Percentiles rank a stretch among this genome's conserved stretches.
phyloP scores from a whole-genome alignment of 1,140 invertebrate genomes.

The Brachionus rotundiformis region DNA sequence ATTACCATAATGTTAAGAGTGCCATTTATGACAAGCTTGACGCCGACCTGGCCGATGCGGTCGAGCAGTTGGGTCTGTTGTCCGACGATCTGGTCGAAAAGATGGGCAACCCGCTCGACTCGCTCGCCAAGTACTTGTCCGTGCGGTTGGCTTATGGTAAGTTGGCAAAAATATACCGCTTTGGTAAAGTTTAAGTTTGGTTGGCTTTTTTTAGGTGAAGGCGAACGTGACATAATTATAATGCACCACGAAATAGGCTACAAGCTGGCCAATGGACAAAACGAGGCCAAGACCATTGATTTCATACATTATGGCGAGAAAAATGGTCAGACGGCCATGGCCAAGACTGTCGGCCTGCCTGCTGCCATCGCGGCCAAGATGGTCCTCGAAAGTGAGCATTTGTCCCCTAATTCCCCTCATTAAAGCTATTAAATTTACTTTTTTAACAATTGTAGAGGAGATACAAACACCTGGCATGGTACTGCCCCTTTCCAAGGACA shows the following conservation, averaged over 20 bases:
- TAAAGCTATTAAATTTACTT: neutral
- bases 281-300: slow-evolving; percentile 82
- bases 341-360: slow-evolving; percentile 91
- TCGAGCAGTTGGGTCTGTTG: slow-evolving; percentile 85
- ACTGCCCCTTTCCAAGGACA: slow-evolving; percentile 81
- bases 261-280: slow-evolving; percentile 80
- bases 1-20: slow-evolving; percentile 86
- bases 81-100: slow-evolving; percentile 79
- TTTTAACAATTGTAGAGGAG: slow-evolving; percentile 71
- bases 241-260: slow-evolving; percentile 89
- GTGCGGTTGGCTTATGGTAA: slow-evolving; percentile 76
- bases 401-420: neutral
- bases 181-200: no score
- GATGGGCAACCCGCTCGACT: slow-evolving; percentile 81
- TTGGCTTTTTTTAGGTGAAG: slow-evolving; percentile 69
- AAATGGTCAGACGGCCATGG: slow-evolving; percentile 79
- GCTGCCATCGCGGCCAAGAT: slow-evolving; percentile 94
- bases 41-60: slow-evolving; percentile 70
- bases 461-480: slow-evolving; percentile 91
- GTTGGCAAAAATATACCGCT: no score
- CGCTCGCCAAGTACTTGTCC: slow-evolving; percentile 81
- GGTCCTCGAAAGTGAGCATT: slow-evolving; percentile 81
- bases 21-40: slow-evolving; percentile 74
- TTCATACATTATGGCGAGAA: slow-evolving; percentile 87
- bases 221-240: slow-evolving; percentile 90